Evolutionary conservation across 2,888 invertebrate genomes (phyloP), one percentile per base, ranked within the genome.

Genomic region (Microdon myrmicae): DNA sequence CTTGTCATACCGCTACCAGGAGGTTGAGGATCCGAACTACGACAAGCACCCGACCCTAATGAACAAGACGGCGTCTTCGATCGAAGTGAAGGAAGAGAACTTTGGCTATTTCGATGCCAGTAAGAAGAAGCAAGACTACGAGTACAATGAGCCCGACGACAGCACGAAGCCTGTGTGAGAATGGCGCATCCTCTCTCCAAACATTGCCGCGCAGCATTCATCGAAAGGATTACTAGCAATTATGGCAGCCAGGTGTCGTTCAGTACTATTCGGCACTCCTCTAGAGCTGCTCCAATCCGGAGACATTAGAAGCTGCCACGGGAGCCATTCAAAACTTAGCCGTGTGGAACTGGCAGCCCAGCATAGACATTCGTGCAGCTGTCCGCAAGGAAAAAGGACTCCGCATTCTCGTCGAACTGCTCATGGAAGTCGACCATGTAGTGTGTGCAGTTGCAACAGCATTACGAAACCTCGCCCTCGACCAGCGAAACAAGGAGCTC

Each of bases 391-490:
- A 98, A 76, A 98, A 98, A 81, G 98, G 86, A 10, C 84, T 99
- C 58, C 97, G 98, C 0, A 94, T 96, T 73, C 83, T 99, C 28
- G 98, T 99, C 7, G 98, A 99, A 79, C 83, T 99, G 8, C 82
- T 99, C 31, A 95, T 96, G 91, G 96, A 96, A 81, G 92, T 94
- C 25, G 96, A 96, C 81, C 86, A 96, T 69, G 97, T 99, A 7
- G 97, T 98, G 7, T 97, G 97, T 79, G 96, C 98, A 1, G 96
- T 98, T 26, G 98, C 98, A 0, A 97, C 96, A 1, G 98, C 99
- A 0, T 84, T 99, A 19, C 85, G 99, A 68, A 99, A 99, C 82
- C 85, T 99, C 69, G 96, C 98, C 68, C 92, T 99, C 72, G 99
- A 99, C 82, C 94, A 94, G 76, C 87, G 96, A 69, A 99, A 98